Evolutionary conservation across 1,140 invertebrate species (phyloP), one percentile per base, ranked within the genome.

Genomic region (Saccostrea glomerata): DNA sequence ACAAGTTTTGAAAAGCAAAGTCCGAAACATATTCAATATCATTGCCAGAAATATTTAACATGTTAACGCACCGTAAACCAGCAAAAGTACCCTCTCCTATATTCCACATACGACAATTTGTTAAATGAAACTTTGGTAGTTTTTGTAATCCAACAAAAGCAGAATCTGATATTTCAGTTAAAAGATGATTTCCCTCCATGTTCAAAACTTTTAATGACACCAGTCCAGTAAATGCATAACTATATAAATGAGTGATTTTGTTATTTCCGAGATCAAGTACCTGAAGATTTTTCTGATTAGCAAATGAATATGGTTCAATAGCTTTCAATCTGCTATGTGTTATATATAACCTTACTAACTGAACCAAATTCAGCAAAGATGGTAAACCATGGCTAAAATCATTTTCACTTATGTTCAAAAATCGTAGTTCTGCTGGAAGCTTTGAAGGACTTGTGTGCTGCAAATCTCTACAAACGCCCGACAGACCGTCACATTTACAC

Each of bases 401-500:
- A n/a, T 54, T 83, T 63, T 17, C 25, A n/a, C 82, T 87, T 7
- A 87, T 66, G n/a, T 58, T 83, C 20, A 87, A 30, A 60, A 58
- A 56, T 47, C 82, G 0, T 4, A 84, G 12, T 23, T 84, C 82
- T 63, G 1, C 36, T 30, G 66, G 55, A 30, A 77, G 70, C 9
- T 36, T 36, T 40, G 63, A 3, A 2, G 6, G 3, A 84, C 36
- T 36, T 17, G 40, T 86, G 15, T 82, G 0, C 15, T 55, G 36
- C 2, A 84, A n/a, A 13, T 54, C 47, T 7, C 40, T 25, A 23
- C 54, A 56, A 84, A n/a, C 40, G 13, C 82, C 6, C 17, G 20
- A n/a, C 6, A 84, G 63, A 15, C 87, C 90, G 15, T 73, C 20
- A 84, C 89, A 91, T 5, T 13, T 20, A 87, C 90, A 91, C 2